Evolutionary conservation across 2,888 invertebrate genomes (phyloP).

Genomic region (Spatulosminthurus flaviceps): DNA sequence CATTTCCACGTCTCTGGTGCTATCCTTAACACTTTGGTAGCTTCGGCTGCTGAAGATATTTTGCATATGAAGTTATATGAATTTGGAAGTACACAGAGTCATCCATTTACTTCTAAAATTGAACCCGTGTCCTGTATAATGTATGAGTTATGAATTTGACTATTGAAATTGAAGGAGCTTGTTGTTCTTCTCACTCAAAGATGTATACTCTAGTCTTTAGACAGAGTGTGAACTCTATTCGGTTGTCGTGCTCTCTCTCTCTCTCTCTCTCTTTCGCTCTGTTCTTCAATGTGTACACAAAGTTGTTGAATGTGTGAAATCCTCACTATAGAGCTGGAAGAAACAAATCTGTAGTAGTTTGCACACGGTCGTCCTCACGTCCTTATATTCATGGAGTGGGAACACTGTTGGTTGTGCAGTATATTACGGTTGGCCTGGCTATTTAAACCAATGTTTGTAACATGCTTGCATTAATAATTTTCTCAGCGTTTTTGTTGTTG

Average conservation of each 20-base stretch:
- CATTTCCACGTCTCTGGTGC: no score
- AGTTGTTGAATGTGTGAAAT: no score
- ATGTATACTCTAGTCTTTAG: no score
- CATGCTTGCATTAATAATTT: slow-evolving; percentile 18
- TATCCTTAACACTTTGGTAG: no score
- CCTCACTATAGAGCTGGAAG: no score
- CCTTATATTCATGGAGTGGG: no score
- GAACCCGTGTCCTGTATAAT: slow-evolving; percentile 23
- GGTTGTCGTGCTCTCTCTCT: no score
- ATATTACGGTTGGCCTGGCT: neutral
- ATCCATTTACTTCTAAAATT: slow-evolving; percentile 10
- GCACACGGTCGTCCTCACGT: no score
- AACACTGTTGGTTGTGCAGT: no score
- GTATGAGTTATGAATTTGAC: slow-evolving; percentile 17
- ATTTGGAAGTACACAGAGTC: neutral
- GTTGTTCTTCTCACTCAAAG: neutral
- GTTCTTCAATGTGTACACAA: neutral
- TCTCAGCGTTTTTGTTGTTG: neutral
- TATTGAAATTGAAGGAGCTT: slow-evolving; percentile 14
- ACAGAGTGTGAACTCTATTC: neutral
- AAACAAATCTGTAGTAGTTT: no score
- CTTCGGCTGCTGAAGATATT: no score
- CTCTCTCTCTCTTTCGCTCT: no score
- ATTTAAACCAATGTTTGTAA: slow-evolving; percentile 6
- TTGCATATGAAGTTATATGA: neutral